Evolutionary conservation across 2,888 invertebrate genomes (phyloP), one percentile per base, ranked within the genome.

Genomic region (Bombylius major): DNA sequence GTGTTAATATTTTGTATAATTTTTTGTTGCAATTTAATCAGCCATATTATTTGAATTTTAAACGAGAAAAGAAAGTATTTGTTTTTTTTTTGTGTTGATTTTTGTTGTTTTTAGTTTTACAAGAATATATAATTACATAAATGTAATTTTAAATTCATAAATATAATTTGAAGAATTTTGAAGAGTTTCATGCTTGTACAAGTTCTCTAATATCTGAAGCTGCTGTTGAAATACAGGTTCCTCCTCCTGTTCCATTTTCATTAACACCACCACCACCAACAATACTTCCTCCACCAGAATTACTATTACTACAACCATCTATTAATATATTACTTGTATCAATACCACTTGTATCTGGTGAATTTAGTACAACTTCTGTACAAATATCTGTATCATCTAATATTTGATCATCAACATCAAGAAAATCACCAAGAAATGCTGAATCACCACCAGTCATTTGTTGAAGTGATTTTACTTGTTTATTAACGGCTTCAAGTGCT

Each of bases 401-500:
- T 55, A 73, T 69, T 62, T 72, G 71, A 62, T 72, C 72, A 61
- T 67, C 67, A 47, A 68, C 71, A 60, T 71, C 70, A 44, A 73
- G 66, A 59, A 73, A 69, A 65, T 71, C 71, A 54, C 67, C 70
- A 51, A 73, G 65, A 56, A 73, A 71, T 60, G 67, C 66, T 55
- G 66, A 53, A 64, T 72, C 71, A 5, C 69, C 65, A 53, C 69
- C 68, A 53, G 82, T 82, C 71, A 82, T 75, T 71, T 84, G 83
- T 69, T 85, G 84, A 64, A 85, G 71, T 57, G 83, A 83, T 70
- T 84, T 81, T 31, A 84, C 82, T 67, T 84, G 83, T 68, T 84
- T 83, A 68, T 86, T 86, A 49, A 87, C 87, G 51, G 84, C 84
- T 63, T 86, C 87, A 60, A 93, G 74, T 9, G 91, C 92, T 58